Evolutionary conservation across 2,113 vertebrate genomes (phyloP).

Genomic region (Tamias sibiricus): DNA sequence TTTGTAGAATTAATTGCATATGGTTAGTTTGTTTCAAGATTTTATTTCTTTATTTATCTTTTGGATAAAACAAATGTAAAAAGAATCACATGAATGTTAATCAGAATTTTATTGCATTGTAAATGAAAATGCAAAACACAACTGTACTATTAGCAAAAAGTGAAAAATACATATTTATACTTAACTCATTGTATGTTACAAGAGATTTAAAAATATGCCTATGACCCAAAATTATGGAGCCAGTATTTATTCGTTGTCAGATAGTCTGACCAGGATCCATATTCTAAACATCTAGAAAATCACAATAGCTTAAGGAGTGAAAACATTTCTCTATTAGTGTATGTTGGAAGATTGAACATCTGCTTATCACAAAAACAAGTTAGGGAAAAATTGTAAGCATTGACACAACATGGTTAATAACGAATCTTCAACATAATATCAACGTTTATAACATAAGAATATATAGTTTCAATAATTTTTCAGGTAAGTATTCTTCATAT

Average conservation of each 20-base stretch:
- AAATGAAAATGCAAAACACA: neutral
- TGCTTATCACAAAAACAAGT: neutral
- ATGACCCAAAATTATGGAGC: neutral
- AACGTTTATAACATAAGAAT: neutral
- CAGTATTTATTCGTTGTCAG: neutral
- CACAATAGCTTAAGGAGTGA: neutral
- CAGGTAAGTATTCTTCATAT: neutral
- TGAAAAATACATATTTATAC: neutral
- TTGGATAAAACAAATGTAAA: neutral
- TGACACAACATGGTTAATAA: neutral
- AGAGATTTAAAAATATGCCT: neutral
- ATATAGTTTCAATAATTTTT: neutral
- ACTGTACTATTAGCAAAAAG: neutral
- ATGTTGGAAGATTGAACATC: neutral
- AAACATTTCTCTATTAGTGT: neutral
- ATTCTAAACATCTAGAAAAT: neutral
- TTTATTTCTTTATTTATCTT: conserved; percentile 1
- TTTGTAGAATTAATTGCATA: conserved; percentile 16
- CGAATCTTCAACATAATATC: neutral
- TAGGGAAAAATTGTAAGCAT: neutral
- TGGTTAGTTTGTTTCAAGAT: neutral
- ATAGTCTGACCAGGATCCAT: neutral
- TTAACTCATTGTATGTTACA: neutral
- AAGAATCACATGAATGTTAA: neutral
- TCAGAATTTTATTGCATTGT: neutral